Conservation (phyloP, 1,140 invertebrate species). For the Pseudoatta argentina region DNA sequence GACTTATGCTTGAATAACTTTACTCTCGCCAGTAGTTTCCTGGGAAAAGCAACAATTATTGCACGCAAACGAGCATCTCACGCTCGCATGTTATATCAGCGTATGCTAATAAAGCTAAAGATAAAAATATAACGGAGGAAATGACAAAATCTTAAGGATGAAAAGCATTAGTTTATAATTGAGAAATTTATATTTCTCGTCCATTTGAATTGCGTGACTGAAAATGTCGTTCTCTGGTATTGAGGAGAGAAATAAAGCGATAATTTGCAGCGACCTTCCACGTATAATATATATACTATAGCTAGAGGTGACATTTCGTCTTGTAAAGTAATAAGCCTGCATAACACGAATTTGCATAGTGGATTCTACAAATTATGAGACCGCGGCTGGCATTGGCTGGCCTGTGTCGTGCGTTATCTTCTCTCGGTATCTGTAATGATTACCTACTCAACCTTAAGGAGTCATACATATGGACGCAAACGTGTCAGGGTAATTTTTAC, state of each 20-base stretch:
- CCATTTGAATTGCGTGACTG: conserved; percentile 6
- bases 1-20: conserved; percentile 68
- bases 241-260: conserved; percentile 8
- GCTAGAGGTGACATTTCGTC: conserved; percentile 59
- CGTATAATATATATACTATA: background rate
- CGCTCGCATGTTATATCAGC: conserved; percentile 67
- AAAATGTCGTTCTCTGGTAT: background rate
- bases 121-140: conserved; percentile 1
- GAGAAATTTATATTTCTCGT: conserved; percentile 5
- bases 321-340: conserved; percentile 41
- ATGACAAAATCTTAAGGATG: conserved; percentile 24
- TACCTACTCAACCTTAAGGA: conserved; percentile 59
- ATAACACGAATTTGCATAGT: conserved; percentile 57
- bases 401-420: conserved; percentile 66
- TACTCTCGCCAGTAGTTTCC: conserved; percentile 49
- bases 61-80: conserved; percentile 75
- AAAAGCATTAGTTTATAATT: conserved; percentile 29
- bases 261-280: conserved; percentile 37
- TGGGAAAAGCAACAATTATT: conserved; percentile 76
- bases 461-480: conserved; percentile 65
- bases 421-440: conserved; percentile 57
- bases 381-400: conserved; percentile 35
- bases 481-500: conserved; percentile 69
- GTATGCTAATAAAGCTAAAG: conserved; percentile 32
- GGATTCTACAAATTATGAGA: conserved; percentile 55